These are phyloP conservation scores for Andrena hattorfiana DNA, from an alignment of 2,888 invertebrate genomes.

Conservation along the genomic window DNA sequence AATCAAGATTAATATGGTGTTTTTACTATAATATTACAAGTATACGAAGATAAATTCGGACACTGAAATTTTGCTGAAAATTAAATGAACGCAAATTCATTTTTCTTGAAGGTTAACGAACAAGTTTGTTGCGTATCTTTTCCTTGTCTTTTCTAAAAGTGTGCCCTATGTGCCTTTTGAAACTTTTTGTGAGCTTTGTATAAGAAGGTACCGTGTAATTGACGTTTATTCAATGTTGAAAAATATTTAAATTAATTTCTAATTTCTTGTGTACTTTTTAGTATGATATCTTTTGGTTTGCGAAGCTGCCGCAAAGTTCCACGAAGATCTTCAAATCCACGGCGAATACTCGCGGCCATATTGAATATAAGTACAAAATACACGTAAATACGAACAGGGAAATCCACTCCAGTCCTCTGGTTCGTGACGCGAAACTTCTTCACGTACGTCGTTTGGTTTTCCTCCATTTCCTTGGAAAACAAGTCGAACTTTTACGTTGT, in stretches of 20 bases:
- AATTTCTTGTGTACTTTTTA: not conserved
- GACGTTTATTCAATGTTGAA: not conserved
- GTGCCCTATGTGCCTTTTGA: too few relatives aligned
- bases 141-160: too few relatives aligned
- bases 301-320: not conserved
- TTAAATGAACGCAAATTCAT: too few relatives aligned
- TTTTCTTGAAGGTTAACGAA: too few relatives aligned
- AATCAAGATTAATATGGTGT: too few relatives aligned
- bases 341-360: not conserved
- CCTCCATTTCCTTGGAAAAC: not conserved
- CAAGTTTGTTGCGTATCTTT: too few relatives aligned
- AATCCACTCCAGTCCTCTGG: slow-evolving; percentile 4
- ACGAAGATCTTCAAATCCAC: not conserved
- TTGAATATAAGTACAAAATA: slow-evolving; percentile 8
- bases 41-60: too few relatives aligned
- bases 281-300: not conserved
- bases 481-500: not conserved
- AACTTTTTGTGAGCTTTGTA: too few relatives aligned
- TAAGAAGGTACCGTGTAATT: too few relatives aligned
- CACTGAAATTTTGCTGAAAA: too few relatives aligned
- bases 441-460: not conserved
- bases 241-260: not conserved
- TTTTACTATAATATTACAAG: too few relatives aligned
- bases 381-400: slow-evolving; percentile 17
- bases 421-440: not conserved